Conservation (phyloP, 2,113 vertebrate genomes). For the Helogale parvula region DNA sequence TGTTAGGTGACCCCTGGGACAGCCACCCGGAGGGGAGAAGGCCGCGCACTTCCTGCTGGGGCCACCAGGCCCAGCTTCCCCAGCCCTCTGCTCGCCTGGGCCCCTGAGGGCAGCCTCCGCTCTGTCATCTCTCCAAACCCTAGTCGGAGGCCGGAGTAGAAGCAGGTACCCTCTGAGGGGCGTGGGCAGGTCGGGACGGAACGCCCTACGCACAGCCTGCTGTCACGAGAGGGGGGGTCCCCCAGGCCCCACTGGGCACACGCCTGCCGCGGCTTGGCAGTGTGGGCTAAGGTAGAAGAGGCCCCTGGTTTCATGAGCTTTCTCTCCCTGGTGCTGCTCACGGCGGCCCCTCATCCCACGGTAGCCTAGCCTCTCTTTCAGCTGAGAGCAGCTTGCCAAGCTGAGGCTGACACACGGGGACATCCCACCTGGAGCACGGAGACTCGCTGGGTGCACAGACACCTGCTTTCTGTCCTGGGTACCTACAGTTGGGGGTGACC, state of each 20-base stretch:
- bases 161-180: background rate
- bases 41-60: background rate
- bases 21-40: background rate
- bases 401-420: conserved; percentile 75
- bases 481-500: background rate
- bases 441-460: background rate
- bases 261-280: background rate
- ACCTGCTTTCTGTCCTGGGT: background rate
- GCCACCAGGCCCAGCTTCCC: background rate
- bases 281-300: background rate
- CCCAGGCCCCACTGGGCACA: fast-evolving
- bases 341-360: background rate
- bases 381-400: conserved; percentile 48
- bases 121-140: background rate
- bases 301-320: background rate
- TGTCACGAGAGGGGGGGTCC: fast-evolving
- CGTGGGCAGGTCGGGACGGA: background rate
- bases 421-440: conserved; percentile 91
- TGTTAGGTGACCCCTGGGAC: background rate
- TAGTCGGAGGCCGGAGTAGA: background rate
- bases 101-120: background rate
- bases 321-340: background rate
- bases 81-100: background rate
- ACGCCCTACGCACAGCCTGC: background rate
- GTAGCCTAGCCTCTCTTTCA: conserved; percentile 68